phyloP scores from a whole-genome alignment of 2,113 vertebrate genomes.

The Rhynchomys soricoides region DNA sequence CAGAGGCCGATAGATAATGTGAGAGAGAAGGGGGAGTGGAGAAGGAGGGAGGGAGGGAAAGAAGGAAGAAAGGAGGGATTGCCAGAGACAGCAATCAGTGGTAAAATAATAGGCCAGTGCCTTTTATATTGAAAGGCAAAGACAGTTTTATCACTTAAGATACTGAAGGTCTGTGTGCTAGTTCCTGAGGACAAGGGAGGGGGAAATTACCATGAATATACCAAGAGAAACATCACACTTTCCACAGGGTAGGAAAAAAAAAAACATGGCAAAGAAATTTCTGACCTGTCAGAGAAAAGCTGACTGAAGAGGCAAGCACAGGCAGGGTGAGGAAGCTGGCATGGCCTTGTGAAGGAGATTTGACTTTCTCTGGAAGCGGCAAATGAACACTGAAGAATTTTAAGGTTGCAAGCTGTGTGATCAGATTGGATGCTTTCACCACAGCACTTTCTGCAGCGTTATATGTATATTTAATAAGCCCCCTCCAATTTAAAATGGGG shows the following conservation, averaged over 20 bases:
- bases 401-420: not conserved
- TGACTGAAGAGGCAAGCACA: no score
- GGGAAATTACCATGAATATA: not conserved
- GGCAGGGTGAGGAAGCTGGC: fast-evolving
- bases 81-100: not conserved
- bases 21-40: not conserved
- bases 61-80: not conserved
- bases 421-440: not conserved
- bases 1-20: fast-evolving
- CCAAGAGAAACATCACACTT: not conserved
- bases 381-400: not conserved
- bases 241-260: not conserved
- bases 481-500: not conserved
- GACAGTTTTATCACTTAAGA: not conserved
- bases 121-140: not conserved
- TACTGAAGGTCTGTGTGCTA: not conserved
- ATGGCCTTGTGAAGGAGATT: no score
- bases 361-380: not conserved
- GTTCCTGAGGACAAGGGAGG: not conserved
- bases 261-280: fast-evolving
- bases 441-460: not conserved
- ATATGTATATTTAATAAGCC: not conserved
- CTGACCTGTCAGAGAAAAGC: not conserved
- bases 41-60: not conserved
- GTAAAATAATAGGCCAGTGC: not conserved